Evolutionary conservation across 2,797 vertebrate genomes (phyloP).

Genomic region (Graptemys geographica): DNA sequence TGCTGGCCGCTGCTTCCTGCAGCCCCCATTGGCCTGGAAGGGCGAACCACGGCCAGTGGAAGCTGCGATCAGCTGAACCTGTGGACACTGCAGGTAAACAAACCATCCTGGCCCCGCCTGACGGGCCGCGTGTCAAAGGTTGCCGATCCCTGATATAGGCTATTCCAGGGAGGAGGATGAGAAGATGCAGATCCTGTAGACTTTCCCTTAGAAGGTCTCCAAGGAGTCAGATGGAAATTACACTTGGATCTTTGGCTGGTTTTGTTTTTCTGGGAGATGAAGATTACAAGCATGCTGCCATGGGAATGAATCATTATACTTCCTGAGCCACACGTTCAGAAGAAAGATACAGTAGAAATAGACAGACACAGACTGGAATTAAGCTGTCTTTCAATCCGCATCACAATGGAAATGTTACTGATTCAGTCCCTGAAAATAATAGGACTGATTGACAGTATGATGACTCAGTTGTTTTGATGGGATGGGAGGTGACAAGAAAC

Average conservation of each 20-base stretch:
- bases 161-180: slow-evolving; percentile 8
- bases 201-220: neutral
- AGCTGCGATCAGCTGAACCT: no score
- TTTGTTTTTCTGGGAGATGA: slow-evolving; percentile 31
- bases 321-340: slow-evolving; percentile 42
- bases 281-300: slow-evolving; percentile 29
- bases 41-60: no score
- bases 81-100: no score
- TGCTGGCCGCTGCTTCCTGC: no score
- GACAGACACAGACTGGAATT: slow-evolving; percentile 64
- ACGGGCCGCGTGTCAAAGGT: no score
- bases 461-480: slow-evolving; percentile 69
- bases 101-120: no score
- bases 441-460: slow-evolving; percentile 73
- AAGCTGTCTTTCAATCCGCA: slow-evolving; percentile 77
- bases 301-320: slow-evolving; percentile 43
- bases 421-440: slow-evolving; percentile 44
- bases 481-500: slow-evolving; percentile 82
- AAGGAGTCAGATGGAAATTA: slow-evolving; percentile 61
- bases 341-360: slow-evolving; percentile 71
- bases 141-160: slow-evolving; percentile 36
- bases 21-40: no score
- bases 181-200: neutral
- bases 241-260: slow-evolving; percentile 53
- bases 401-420: slow-evolving; percentile 72